Evolutionary conservation across 2,888 invertebrate species (phyloP), one percentile per base, ranked within the genome.

Genomic region (Teinopalpus imperialis): DNA sequence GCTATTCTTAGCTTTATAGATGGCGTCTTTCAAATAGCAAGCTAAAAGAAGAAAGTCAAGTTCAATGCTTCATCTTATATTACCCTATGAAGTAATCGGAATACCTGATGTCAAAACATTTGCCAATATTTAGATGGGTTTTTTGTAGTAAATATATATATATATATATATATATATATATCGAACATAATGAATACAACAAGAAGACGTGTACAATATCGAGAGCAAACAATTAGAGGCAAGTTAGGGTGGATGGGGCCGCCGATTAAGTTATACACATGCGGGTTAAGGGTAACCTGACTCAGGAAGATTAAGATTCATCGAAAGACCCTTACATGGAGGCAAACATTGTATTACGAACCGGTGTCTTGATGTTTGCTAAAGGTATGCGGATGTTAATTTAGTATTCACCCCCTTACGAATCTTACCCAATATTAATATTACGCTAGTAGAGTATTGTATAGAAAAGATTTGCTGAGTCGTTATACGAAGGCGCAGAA

Each of bases 261-360:
- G 74, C 72, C 85, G 85, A 88, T 87, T 87, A 86, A 87, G 86
- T 83, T 86, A 86, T 82, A 83, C 75, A 80, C 76, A 87, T 87
- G 81, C 86, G 87, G 87, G 87, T 74, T 81, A 79, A 80, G 81
- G 81, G 82, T 72, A 76, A 74, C 81, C 87, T 85, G 85, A 83
- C 61, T 83, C 78, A 80, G 76, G 76, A 76, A 82, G 81, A 85
- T 86, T 87, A 85, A 86, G 83, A 86, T 85, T 85, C 85, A 83
- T 81, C 75, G 79, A 70, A 76, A 81, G 85, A 71, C 81, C 83
- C 80, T 81, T 81, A 85, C 83, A 86, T 64, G 75, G 75, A 75
- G 72, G 63, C 85, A 88, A 88, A 88, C 87, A 87, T 85, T 82
- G 87, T 83, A 81, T 78, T 78, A 75, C 69, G 61, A 65, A 63